Conservation (phyloP, 2,888 invertebrate genomes). For the Sepioteuthis lessoniana region DNA sequence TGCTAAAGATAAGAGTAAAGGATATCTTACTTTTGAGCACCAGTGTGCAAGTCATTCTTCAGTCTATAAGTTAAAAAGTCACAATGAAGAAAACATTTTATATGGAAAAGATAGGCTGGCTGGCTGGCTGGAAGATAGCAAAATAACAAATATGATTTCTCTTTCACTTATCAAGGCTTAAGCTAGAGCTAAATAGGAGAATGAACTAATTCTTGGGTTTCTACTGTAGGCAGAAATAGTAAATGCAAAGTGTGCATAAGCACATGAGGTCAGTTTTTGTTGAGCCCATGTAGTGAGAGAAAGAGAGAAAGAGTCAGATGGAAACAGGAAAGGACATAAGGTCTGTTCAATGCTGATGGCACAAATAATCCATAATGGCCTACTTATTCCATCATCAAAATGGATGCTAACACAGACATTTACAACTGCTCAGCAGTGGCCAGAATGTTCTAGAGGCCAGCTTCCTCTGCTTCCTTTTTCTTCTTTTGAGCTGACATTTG, state of each 20-base stretch:
- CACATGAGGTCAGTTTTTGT: not conserved
- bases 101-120: not conserved
- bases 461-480: constrained; percentile 10
- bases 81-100: not conserved
- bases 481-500: not conserved
- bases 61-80: not conserved
- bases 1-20: not conserved
- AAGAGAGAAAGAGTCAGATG: not conserved
- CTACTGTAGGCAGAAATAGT: not conserved
- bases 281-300: not conserved
- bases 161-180: not conserved
- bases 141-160: not conserved
- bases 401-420: constrained; percentile 16
- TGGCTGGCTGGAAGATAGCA: not conserved
- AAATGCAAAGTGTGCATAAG: not conserved
- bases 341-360: not conserved
- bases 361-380: not conserved
- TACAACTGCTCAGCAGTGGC: not conserved
- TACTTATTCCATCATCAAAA: not conserved
- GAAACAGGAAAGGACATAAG: not conserved
- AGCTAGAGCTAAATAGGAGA: not conserved
- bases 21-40: not conserved
- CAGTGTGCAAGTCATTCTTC: not conserved
- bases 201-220: not conserved
- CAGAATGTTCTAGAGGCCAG: constrained; percentile 23